Conservation (phyloP, 1,140 invertebrate species). For the Drosophila repletoides region DNA sequence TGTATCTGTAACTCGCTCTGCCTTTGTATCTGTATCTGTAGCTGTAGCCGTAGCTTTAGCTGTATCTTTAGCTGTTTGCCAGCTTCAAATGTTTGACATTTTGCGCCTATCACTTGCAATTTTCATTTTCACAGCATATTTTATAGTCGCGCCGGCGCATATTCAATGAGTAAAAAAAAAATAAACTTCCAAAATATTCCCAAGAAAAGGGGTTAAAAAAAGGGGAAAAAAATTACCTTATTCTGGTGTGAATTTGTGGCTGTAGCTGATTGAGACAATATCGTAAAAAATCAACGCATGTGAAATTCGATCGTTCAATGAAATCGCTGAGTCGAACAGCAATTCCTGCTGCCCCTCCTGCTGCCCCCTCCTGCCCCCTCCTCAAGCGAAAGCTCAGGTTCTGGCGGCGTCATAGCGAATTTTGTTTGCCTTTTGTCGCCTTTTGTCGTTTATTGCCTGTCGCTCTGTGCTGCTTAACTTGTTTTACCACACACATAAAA, state of each 20-base stretch:
- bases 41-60: neutral
- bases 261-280: slow-evolving; percentile 69
- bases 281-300: slow-evolving; percentile 67
- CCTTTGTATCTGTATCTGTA: slow-evolving; percentile 58
- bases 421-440: slow-evolving; percentile 71
- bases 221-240: slow-evolving; percentile 9
- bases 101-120: slow-evolving; percentile 59
- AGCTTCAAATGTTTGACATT: slow-evolving; percentile 65
- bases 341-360: too few relatives aligned
- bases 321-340: slow-evolving; percentile 17
- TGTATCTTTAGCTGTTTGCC: neutral
- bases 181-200: slow-evolving; percentile 16
- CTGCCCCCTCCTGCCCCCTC: neutral
- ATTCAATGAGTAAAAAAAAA: slow-evolving; percentile 30
- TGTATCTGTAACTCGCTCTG: slow-evolving; percentile 66
- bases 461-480: slow-evolving; percentile 69
- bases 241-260: slow-evolving; percentile 40
- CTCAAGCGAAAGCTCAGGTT: neutral
- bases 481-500: slow-evolving; percentile 68
- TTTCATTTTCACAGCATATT: slow-evolving; percentile 34
- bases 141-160: slow-evolving; percentile 42
- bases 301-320: slow-evolving; percentile 66
- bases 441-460: slow-evolving; percentile 58
- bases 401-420: slow-evolving; percentile 55
- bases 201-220: neutral